Evolutionary conservation across 37 sponge, comb jelly and placozoan species (phyloP).

Genomic region (Ianthella basta): DNA sequence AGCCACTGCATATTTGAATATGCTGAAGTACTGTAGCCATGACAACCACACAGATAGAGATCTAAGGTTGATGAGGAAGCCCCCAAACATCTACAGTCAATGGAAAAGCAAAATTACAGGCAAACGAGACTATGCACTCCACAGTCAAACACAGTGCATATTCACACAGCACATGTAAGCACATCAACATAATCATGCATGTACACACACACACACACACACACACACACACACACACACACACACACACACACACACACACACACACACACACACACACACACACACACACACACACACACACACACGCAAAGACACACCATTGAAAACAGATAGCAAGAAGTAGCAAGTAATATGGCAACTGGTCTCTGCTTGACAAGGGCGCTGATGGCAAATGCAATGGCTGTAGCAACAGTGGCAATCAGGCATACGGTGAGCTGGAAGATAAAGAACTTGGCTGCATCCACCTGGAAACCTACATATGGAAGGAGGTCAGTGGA

Average conservation of each 20-base stretch:
- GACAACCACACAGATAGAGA: conserved; percentile 21
- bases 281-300: too few species aligned
- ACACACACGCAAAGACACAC: conserved; percentile 23
- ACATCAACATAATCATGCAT: too few species aligned
- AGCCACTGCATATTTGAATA: conserved; percentile 27
- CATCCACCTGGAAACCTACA: conserved; percentile 57
- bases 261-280: too few species aligned
- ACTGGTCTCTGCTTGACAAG: conserved; percentile 44
- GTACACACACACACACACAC: too few species aligned
- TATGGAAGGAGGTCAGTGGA: too few species aligned
- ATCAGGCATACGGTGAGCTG: conserved; percentile 54
- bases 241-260: too few species aligned
- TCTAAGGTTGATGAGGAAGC: conserved; percentile 17
- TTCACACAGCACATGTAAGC: too few species aligned
- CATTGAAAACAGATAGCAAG: conserved; percentile 64
- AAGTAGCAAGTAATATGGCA: conserved; percentile 60
- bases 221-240: too few species aligned
- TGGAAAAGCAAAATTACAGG: too few species aligned
- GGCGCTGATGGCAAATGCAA: conserved; percentile 68
- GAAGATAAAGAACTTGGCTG: conserved; percentile 66
- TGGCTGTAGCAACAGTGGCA: conserved; percentile 46
- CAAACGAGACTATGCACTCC: too few species aligned
- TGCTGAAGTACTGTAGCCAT: conserved; percentile 32
- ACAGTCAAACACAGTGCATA: too few species aligned
- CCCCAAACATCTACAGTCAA: conserved; percentile 17